Evolutionary conservation across 2,888 invertebrate genomes (phyloP), one percentile per base, ranked within the genome.

Genomic region (Germaria angustata): DNA sequence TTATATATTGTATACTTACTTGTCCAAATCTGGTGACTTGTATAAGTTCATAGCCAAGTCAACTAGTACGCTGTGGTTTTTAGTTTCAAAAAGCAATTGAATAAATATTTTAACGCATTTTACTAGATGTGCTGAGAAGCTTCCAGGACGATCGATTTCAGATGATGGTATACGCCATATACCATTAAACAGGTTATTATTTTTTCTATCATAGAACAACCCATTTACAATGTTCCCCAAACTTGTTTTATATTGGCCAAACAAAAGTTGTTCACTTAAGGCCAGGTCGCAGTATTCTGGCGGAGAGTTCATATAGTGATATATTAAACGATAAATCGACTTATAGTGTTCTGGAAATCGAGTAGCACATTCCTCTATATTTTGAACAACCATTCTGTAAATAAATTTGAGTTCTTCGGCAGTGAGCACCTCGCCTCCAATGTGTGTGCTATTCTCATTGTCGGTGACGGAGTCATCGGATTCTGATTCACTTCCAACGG

Each of bases 331-430:
- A 90, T 97, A 98, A 68, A 97, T 93, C 0, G 98, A 96, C 92
- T 98, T 98, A 90, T 98, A 98, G 91, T 98, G 97, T 86, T 97
- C 96, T 0, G 97, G 95, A 89, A 98, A 96, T 57, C 98, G 93
- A 59, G 94, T 93, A 7, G 96, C 93, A 87, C 98, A 98, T 87
- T 96, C 95, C 91, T 96, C 95, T 84, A 98, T 91, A 34, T 97
- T 97, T 87, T 93, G 93, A 15, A 96, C 91, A 88, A 97, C 97
- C 44, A 93, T 92, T 34, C 93, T 91, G 36, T 95, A 93, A 66
- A 96, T 92, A 84, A 92, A 92, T 86, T 92, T 92, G 4, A 89
- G 61, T 75, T 88, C 88, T 39, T 86, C 84, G 13, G 84, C 80
- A 0, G 87, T 84, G 55, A 87, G 86, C 1, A 86, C 84, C 1